Evolutionary conservation across 2,113 vertebrate species (phyloP).

Genomic region (Brienomyrus longianalis): DNA sequence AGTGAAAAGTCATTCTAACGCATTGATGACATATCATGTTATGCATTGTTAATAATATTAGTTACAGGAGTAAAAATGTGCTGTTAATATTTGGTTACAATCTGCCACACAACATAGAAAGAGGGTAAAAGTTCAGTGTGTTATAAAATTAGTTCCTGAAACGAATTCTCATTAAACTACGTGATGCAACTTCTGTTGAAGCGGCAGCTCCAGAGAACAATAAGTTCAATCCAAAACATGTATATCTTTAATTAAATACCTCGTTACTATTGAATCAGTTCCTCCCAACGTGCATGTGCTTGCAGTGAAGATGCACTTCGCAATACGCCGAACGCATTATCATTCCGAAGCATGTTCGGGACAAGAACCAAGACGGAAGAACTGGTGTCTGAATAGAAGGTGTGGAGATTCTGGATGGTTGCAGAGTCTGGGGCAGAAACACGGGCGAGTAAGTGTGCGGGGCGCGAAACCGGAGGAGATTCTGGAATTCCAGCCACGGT

Average conservation of each 20-base stretch:
- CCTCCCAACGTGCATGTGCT: background rate
- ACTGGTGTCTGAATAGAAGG: background rate
- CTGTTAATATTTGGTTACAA: background rate
- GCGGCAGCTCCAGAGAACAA: background rate
- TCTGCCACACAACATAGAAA: background rate
- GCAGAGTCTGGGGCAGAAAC: background rate
- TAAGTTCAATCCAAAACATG: background rate
- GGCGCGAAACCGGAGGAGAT: background rate
- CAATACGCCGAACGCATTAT: background rate
- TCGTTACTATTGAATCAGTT: background rate
- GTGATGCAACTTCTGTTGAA: background rate
- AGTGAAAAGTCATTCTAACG: background rate
- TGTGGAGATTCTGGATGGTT: background rate
- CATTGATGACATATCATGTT: conserved; percentile 4
- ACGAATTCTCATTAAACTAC: background rate
- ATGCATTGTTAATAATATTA: background rate
- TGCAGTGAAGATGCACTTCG: background rate
- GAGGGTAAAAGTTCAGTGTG: background rate
- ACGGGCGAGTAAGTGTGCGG: background rate
- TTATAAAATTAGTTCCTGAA: background rate
- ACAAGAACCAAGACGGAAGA: background rate
- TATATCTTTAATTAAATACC: background rate
- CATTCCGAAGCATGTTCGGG: background rate
- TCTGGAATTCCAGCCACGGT: conserved; percentile 34
- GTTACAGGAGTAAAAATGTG: background rate